A percentile compares a stretch with the other conserved stretches of the same genome.
Evolutionary conservation across 2,797 vertebrate genomes (phyloP).

Genomic region (Meda fulgida): DNA sequence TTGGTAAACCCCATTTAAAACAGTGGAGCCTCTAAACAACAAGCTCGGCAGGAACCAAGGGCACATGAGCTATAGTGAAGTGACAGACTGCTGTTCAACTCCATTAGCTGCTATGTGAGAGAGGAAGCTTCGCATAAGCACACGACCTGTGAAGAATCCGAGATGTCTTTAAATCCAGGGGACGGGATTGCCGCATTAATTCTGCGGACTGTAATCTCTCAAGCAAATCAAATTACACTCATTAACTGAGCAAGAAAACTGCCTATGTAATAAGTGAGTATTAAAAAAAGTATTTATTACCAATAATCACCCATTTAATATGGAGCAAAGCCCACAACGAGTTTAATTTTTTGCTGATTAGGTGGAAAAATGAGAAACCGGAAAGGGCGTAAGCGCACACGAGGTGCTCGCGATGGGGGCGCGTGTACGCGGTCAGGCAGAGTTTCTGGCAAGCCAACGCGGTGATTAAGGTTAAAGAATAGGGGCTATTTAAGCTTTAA

Average conservation of each 20-base stretch:
- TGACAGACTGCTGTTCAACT: constrained; percentile 99
- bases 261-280: constrained; percentile 96
- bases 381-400: constrained; percentile 69
- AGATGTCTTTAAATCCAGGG: constrained; percentile 99
- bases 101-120: constrained; percentile 92
- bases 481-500: constrained; percentile 61
- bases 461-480: constrained; percentile 78
- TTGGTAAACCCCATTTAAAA: constrained; percentile 21
- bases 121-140: constrained; percentile 90
- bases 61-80: constrained; percentile 90
- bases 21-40: constrained; percentile 85
- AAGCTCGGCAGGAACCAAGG: constrained; percentile 94
- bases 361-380: constrained; percentile 80
- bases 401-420: background rate
- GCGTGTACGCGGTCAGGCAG: constrained; percentile 71
- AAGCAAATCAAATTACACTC: constrained; percentile 99
- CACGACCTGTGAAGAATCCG: constrained; percentile 99
- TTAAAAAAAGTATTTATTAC: constrained; percentile 94
- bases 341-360: constrained; percentile 85
- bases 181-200: constrained; percentile 98
- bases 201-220: constrained; percentile 98
- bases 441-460: constrained; percentile 78
- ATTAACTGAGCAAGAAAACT: constrained; percentile 98
- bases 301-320: constrained; percentile 93
- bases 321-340: constrained; percentile 75